Percentiles rank a stretch among this genome's conserved stretches.
Conservation (phyloP, 2,797 vertebrate species). For the Lerista edwardsae region DNA sequence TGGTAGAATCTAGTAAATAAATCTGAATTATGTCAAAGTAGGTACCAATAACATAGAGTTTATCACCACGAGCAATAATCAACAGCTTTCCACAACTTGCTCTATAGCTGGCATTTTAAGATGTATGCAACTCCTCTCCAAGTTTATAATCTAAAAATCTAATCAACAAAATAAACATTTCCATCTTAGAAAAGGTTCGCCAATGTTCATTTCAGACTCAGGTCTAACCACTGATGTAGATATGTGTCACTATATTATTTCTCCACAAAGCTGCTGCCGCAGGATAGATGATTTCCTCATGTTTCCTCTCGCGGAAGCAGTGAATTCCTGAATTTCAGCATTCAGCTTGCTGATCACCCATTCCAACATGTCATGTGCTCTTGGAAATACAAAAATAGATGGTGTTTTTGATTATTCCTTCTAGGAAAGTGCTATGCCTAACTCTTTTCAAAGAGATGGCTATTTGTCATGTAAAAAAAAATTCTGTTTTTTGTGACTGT, state of each 20-base stretch:
- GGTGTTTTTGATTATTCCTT: conserved; percentile 90
- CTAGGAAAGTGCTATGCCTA: conserved; percentile 94
- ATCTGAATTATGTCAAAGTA: conserved; percentile 45
- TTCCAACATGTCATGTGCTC: conserved; percentile 95
- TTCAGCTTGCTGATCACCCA: conserved; percentile 95
- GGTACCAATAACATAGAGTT: conserved; percentile 33
- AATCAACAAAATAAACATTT: conserved; percentile 76
- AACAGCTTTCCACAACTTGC: conserved; percentile 23
- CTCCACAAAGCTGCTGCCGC: conserved; percentile 86
- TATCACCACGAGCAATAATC: conserved; percentile 25
- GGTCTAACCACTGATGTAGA: background rate
- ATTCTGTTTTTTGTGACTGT: conserved; percentile 86
- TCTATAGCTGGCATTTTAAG: conserved; percentile 33
- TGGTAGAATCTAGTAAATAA: conserved; percentile 47
- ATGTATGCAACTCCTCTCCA: conserved; percentile 65
- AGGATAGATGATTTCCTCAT: conserved; percentile 83
- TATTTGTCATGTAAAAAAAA: conserved; percentile 93
- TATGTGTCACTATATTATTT: conserved; percentile 77
- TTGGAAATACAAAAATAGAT: conserved; percentile 88
- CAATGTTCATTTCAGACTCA: conserved; percentile 14
- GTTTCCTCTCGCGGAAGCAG: conserved; percentile 88
- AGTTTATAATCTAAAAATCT: conserved; percentile 68
- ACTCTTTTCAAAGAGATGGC: conserved; percentile 94
- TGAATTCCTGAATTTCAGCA: conserved; percentile 89
- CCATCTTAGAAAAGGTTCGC: conserved; percentile 69